Evolutionary conservation across 2,113 vertebrate species (phyloP).

Genomic region (Pardalotus punctatus): DNA sequence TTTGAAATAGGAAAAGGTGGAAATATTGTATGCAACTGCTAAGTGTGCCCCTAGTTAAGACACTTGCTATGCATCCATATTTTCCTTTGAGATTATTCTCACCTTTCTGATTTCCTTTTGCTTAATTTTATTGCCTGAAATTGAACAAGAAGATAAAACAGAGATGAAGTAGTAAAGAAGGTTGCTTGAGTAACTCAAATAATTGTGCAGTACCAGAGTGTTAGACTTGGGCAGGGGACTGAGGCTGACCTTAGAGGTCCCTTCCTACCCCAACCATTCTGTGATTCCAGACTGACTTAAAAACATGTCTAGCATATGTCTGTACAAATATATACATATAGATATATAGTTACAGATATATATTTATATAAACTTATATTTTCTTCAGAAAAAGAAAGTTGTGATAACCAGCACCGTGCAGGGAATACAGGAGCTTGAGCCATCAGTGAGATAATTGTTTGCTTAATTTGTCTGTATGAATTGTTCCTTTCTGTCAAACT

Average conservation of each 20-base stretch:
- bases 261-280: background rate
- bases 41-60: background rate
- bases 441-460: background rate
- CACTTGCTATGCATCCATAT: background rate
- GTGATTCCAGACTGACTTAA: background rate
- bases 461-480: background rate
- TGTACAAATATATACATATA: background rate
- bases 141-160: background rate
- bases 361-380: background rate
- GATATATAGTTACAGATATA: accelerated
- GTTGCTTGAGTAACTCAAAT: background rate
- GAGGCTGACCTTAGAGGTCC: background rate
- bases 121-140: background rate
- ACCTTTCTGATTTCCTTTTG: background rate
- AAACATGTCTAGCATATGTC: background rate
- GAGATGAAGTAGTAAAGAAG: background rate
- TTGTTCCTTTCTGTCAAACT: background rate
- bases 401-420: background rate
- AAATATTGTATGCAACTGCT: background rate
- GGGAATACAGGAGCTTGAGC: background rate
- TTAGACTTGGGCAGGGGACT: background rate
- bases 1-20: background rate
- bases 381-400: background rate
- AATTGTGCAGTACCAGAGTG: background rate
- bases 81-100: background rate